Evolutionary conservation across 2,888 invertebrate genomes (phyloP).

Genomic region (Apocheima hispidaria): DNA sequence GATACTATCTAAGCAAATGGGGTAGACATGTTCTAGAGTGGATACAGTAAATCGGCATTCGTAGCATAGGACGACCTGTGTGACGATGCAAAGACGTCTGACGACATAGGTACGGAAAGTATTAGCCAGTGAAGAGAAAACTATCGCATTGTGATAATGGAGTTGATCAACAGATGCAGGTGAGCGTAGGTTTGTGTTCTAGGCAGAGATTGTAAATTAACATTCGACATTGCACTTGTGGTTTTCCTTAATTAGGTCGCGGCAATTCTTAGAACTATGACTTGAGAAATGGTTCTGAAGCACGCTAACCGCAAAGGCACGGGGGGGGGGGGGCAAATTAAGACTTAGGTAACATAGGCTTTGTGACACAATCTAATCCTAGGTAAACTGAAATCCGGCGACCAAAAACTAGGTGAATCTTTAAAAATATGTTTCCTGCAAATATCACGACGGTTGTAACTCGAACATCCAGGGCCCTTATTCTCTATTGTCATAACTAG

Average conservation of each 20-base stretch:
- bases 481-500: too few relatives aligned
- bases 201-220: neutral
- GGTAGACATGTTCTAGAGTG: too few relatives aligned
- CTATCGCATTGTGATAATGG: too few relatives aligned
- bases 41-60: too few relatives aligned
- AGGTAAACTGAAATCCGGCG: slow-evolving; percentile 1
- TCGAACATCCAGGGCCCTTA: slow-evolving; percentile 9
- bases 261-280: slow-evolving; percentile 1
- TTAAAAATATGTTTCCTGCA: slow-evolving; percentile 8
- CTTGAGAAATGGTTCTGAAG: slow-evolving; percentile 5
- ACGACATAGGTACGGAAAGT: too few relatives aligned
- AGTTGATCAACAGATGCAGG: neutral
- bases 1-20: too few relatives aligned
- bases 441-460: slow-evolving; percentile 11
- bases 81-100: too few relatives aligned
- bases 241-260: slow-evolving; percentile 4
- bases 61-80: too few relatives aligned
- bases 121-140: too few relatives aligned
- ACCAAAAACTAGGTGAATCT: slow-evolving; percentile 10
- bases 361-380: slow-evolving; percentile 15
- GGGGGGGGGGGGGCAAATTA: neutral
- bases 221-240: slow-evolving; percentile 16
- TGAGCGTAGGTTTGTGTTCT: neutral
- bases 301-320: slow-evolving; percentile 3
- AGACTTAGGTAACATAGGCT: slow-evolving; percentile 1